Evolutionary conservation across 2,113 vertebrate species (phyloP).

Genomic region (Chaetodon trifascialis): DNA sequence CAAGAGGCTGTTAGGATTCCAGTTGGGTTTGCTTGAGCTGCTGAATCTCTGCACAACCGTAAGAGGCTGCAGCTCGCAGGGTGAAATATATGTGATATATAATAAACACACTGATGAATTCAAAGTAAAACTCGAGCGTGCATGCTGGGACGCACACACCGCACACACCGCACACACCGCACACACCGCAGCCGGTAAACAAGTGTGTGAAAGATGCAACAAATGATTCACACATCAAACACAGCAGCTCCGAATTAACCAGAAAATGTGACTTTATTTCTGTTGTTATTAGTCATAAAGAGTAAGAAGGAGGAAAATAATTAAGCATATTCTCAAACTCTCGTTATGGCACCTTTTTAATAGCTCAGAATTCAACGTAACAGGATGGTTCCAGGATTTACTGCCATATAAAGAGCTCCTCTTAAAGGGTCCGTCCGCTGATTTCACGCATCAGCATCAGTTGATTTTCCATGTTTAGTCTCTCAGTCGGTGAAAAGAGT

Average conservation of each 20-base stretch:
- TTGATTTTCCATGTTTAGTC: not conserved
- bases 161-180: too few relatives aligned
- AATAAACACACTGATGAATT: not conserved
- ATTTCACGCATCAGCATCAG: not conserved
- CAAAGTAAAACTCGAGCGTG: not conserved
- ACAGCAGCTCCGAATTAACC: conserved; percentile 38
- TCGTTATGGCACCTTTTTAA: not conserved
- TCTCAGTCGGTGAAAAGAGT: too few relatives aligned
- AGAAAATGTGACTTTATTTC: not conserved
- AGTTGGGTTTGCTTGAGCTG: conserved; percentile 36
- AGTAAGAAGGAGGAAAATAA: not conserved
- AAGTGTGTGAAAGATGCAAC: conserved; percentile 41
- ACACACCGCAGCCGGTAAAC: conserved; percentile 14
- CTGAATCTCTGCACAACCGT: not conserved
- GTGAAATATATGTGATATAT: not conserved
- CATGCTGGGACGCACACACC: not conserved
- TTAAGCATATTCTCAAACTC: conserved; percentile 7
- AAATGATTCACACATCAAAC: conserved; percentile 53
- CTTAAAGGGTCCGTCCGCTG: not conserved
- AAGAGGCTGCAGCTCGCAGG: not conserved
- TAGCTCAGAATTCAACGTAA: not conserved
- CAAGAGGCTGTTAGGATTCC: conserved; percentile 61
- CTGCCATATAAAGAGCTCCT: not conserved
- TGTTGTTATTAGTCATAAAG: not conserved
- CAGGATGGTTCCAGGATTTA: not conserved